Base-by-base conservation (phyloP, 2,797 vertebrate species). In the Salarias fasciatus region DNA sequence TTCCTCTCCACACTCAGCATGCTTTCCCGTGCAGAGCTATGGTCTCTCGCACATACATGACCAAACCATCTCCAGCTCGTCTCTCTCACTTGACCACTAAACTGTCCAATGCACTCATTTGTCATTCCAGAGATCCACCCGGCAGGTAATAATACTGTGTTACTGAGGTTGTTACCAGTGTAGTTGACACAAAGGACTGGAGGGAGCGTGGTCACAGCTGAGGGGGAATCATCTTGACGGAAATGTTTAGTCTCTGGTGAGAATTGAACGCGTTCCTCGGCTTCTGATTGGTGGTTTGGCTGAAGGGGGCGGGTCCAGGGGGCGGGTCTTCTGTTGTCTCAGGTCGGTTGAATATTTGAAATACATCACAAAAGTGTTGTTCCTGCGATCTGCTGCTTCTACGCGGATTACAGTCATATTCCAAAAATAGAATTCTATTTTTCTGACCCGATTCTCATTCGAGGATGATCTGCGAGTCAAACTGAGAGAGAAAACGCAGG, bases 261-360 rank as follows among this genome's bases (percentile, higher is more conserved):
- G 3, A 53, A 18, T 67, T 53, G 49, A 69, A 65, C 11, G 28
- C 35, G 3, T 3, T 29, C 4, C 0, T 3, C 14, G 40, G 13
- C 5, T 48, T 69, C 69, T 82, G 79, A 87, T 91, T 90, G 91
- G 91, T 42, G 15, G 5, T 7, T 40, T 24, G 0, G 0, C 15
- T 1, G 0, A 0, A 4, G 11, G 66, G 78, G 89, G 82, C 65
- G 70, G 72, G 42, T 56, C 3, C 8, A 48, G 0, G 36, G 77
- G 80, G 83, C 29, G 80, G 73, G 72, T 61, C 84, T 69, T 69
- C 49, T 53, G 55, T 2, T 71, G 65, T 80, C 79, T 77, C 82
- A 86, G 78, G 87, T 93, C 92, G 91, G 93, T 93, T 93, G 91
- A 87, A 82, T 66, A 83, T 88, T 92, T 93, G 46, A 85, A 90